phyloP scores from a whole-genome alignment of 2,888 invertebrate genomes.

The Diachrysia chrysitis region DNA sequence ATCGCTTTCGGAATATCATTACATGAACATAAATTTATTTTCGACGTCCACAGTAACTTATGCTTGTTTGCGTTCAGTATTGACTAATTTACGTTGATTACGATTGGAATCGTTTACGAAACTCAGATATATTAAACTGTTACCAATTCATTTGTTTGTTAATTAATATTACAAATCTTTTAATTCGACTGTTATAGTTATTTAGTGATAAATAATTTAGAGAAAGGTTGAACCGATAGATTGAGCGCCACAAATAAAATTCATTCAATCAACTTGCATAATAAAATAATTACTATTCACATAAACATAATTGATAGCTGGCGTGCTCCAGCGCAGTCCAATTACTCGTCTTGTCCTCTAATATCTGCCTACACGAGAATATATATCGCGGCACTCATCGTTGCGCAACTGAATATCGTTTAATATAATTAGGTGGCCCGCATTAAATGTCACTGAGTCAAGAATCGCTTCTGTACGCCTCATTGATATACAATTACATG shows the following conservation, averaged over 20 bases:
- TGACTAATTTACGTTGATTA: constrained; percentile 58
- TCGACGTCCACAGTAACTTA: constrained; percentile 64
- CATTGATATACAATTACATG: constrained; percentile 27
- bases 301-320: constrained; percentile 70
- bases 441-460: constrained; percentile 74
- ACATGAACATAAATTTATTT: constrained; percentile 69
- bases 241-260: constrained; percentile 44
- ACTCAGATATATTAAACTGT: constrained; percentile 34
- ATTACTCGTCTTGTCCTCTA: constrained; percentile 68
- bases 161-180: constrained; percentile 27
- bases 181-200: constrained; percentile 1
- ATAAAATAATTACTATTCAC: constrained; percentile 68
- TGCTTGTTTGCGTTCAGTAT: constrained; percentile 62
- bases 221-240: constrained; percentile 30
- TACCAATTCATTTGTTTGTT: constrained; percentile 31
- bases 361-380: constrained; percentile 65
- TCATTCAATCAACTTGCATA: constrained; percentile 61
- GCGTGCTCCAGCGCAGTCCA: constrained; percentile 60
- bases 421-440: constrained; percentile 71
- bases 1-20: constrained; percentile 70
- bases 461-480: constrained; percentile 62
- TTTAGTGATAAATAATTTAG: constrained; percentile 41
- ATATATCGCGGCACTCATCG: constrained; percentile 63
- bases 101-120: constrained; percentile 54
- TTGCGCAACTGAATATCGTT: constrained; percentile 68